Percentiles rank a stretch among this genome's conserved stretches.
phyloP scores from a whole-genome alignment of 1,140 invertebrate species.

The Hycleus cichorii region DNA sequence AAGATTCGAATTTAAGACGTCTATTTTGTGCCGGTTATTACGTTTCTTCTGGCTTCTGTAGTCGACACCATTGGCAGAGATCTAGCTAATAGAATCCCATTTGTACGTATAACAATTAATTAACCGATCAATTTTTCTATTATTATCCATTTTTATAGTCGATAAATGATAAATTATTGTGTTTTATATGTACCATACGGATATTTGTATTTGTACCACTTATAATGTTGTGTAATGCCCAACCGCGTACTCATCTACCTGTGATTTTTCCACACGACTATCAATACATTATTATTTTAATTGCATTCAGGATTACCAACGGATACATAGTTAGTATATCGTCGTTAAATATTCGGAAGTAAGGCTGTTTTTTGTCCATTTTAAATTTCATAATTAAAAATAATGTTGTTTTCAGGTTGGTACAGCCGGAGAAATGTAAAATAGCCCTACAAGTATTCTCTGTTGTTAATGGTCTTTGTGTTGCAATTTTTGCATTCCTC shows the following conservation, averaged over 20 bases:
- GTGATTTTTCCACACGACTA: conserved; percentile 3
- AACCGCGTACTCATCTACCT: background rate
- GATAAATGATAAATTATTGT: no score
- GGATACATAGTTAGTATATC: background rate
- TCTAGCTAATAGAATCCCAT: background rate
- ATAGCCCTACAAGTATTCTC: background rate
- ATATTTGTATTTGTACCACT: background rate
- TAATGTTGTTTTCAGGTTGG: background rate
- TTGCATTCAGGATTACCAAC: background rate
- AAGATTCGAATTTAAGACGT: background rate
- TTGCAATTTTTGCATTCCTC: background rate
- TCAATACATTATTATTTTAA: conserved; percentile 2
- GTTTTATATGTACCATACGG: background rate
- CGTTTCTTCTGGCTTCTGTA: background rate
- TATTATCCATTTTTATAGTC: no score
- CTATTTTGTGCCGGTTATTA: conserved; percentile 5
- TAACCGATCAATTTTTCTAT: no score
- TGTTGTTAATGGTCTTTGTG: background rate
- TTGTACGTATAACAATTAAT: no score
- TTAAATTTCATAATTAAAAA: background rate
- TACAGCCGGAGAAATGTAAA: background rate
- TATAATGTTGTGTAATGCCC: conserved; percentile 3
- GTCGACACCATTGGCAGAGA: background rate
- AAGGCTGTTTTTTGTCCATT: background rate
- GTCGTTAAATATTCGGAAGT: background rate